Evolutionary conservation across 2,888 invertebrate genomes (phyloP).

Genomic region (Peribatodes rhomboidaria): DNA sequence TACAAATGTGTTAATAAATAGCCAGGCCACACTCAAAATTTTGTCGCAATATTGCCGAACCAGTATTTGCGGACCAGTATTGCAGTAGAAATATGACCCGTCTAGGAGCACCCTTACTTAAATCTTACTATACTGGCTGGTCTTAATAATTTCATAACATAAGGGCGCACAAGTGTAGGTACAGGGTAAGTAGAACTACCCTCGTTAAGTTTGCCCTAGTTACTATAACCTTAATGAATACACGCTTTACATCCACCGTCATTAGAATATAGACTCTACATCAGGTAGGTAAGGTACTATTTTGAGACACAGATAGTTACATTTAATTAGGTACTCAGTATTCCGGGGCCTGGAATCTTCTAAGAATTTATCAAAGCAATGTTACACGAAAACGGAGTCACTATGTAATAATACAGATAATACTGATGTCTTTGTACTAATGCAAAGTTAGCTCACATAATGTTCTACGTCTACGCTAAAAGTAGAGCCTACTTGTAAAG

Average conservation of each 20-base stretch:
- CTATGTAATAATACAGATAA: background rate
- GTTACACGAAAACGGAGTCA: background rate
- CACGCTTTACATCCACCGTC: background rate
- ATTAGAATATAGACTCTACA: conserved; percentile 3
- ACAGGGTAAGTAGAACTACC: background rate
- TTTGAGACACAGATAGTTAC: background rate
- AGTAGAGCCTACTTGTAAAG: background rate
- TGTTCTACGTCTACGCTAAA: background rate
- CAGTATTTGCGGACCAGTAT: too few relatives aligned
- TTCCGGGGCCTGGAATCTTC: background rate
- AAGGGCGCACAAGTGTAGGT: background rate
- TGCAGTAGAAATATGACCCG: too few relatives aligned
- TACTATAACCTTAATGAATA: background rate
- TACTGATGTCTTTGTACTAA: too few relatives aligned
- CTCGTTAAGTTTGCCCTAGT: conserved; percentile 7
- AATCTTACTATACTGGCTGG: background rate
- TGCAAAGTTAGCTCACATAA: too few relatives aligned
- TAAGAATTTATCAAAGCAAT: conserved; percentile 8
- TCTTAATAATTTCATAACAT: background rate
- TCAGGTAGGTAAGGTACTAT: background rate
- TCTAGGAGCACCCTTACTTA: too few relatives aligned
- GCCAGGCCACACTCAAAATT: too few relatives aligned
- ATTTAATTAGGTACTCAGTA: background rate
- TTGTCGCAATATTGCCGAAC: too few relatives aligned
- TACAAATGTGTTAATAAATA: too few relatives aligned